Base-by-base conservation (phyloP, 2,113 vertebrate genomes). In the Erythrolamprus reginae region DNA sequence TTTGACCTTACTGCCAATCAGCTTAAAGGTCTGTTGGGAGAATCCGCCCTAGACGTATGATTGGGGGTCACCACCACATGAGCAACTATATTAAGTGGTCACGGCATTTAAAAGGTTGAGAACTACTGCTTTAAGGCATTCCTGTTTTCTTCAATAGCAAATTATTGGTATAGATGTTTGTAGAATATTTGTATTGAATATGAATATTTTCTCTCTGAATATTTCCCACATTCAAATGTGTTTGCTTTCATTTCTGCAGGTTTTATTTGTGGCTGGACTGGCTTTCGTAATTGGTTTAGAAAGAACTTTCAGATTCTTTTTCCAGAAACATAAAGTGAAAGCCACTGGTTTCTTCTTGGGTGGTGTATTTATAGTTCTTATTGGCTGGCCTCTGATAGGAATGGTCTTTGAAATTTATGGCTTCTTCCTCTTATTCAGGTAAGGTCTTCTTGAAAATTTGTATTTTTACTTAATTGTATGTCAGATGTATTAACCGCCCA, bases 401-500 rank as follows among this genome's bases (percentile, higher is more conserved):
- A 99, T 99, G 91, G 97, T 99, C 88, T 97, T 99, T 92, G 99
- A 99, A 97, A 96, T 99, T 93, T 99, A 99, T 91, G 99, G 99
- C 26, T 99, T 99, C 93, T 99, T 99, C 94, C 98, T 99, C 70
- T 96, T 99, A 89, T 99, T 99, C 97, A 98, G 99, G 99, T 99
- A 95, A 96, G 95, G 84, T 38, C 33, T 70, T 70, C n/a, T 77
- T 77, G 33, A 33, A 38, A 3, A 38, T 38, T 77, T 77, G 12
- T n/a, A 61, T n/a, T 6, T 65, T 65, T 33, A 65, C 15, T 33
- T 65, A 65, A 33, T 65, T 33, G 15, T 33, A 33, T 33, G 33
- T 65, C 61, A 15, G 33, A 6, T 65, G 28, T 65, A 7, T 65
- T n/a, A 61, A 61, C 58, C 58, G 0, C 58, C 26, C 58, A n/a